Evolutionary conservation across 2,113 vertebrate species (phyloP).

Genomic region (Pedetes capensis): DNA sequence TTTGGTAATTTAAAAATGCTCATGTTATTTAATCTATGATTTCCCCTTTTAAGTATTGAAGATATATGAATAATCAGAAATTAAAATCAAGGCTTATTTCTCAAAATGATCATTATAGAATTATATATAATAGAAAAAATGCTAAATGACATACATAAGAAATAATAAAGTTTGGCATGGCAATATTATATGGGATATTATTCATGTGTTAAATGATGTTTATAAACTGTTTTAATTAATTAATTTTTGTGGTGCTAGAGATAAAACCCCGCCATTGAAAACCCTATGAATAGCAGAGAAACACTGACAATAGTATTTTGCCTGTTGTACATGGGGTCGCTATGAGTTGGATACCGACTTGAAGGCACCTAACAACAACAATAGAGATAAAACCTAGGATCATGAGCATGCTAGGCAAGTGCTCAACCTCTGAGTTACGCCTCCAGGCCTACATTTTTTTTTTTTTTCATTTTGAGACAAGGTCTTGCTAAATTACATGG

Average conservation of each 20-base stretch:
- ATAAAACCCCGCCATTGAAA: too few relatives aligned
- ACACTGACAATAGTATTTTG: too few relatives aligned
- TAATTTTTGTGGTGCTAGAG: background rate
- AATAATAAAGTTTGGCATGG: background rate
- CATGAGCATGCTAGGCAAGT: background rate
- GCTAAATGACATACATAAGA: background rate
- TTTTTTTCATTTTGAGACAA: too few relatives aligned
- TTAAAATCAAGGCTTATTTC: background rate
- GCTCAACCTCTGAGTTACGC: background rate
- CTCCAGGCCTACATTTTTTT: background rate
- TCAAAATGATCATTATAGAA: background rate
- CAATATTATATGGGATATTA: background rate
- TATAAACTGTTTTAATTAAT: background rate
- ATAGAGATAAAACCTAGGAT: too few relatives aligned
- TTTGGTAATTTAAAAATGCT: background rate
- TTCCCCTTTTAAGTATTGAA: background rate
- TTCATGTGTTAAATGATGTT: background rate
- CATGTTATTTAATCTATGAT: background rate
- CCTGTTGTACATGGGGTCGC: too few relatives aligned
- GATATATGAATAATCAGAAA: background rate
- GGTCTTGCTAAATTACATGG: too few relatives aligned
- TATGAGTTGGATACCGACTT: too few relatives aligned
- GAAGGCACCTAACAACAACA: too few relatives aligned
- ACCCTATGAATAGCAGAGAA: too few relatives aligned
- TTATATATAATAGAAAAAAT: background rate